These are phyloP conservation scores for Litoditis marina DNA, from an alignment of 2,888 invertebrate species.

Conservation along the genomic window DNA sequence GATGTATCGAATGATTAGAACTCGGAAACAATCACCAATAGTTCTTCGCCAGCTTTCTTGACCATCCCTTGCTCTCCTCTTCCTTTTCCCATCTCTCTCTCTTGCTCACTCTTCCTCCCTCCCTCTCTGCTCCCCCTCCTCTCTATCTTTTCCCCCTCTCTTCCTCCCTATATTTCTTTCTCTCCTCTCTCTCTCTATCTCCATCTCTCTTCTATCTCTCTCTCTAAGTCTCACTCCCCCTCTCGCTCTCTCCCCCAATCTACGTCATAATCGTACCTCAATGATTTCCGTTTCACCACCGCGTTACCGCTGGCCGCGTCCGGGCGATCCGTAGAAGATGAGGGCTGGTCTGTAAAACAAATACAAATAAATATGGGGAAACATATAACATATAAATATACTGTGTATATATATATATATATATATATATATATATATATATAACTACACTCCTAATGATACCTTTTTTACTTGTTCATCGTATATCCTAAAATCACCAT, in stretches of 20 bases:
- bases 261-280: conserved; percentile 21
- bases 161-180: neutral
- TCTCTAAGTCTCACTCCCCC: neutral
- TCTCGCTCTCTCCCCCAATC: neutral
- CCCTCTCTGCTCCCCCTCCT: neutral
- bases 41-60: neutral
- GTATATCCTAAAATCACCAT: too few relatives aligned
- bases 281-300: conserved; percentile 39
- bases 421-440: too few relatives aligned
- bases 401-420: too few relatives aligned
- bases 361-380: neutral
- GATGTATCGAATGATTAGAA: too few relatives aligned
- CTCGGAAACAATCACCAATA: too few relatives aligned
- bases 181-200: neutral
- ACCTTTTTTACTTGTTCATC: too few relatives aligned
- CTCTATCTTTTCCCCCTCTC: neutral
- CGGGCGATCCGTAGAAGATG: conserved; percentile 34
- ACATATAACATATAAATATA: too few relatives aligned
- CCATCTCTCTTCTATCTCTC: neutral
- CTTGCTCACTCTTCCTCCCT: neutral
- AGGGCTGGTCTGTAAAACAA: conserved; percentile 17
- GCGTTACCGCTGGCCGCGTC: conserved; percentile 24
- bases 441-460: too few relatives aligned
- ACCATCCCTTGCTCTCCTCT: neutral
- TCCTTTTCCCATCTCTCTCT: neutral